These are phyloP conservation scores for Passer domesticus DNA, from an alignment of 2,113 vertebrate genomes.

Conservation along the genomic window DNA sequence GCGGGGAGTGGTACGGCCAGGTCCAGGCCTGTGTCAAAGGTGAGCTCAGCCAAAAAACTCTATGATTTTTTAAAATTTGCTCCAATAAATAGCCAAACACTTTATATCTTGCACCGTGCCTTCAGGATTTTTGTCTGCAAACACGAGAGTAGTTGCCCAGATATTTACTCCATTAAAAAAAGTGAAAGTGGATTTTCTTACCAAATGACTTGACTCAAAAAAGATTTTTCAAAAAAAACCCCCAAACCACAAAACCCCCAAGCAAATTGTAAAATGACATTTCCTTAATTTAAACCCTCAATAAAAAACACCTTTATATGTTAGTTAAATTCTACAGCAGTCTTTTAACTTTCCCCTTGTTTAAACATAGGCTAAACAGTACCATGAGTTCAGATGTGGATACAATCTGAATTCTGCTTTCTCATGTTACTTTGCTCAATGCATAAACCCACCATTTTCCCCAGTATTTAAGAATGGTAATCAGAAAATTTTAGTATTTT, in stretches of 20 bases:
- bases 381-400: not conserved
- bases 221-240: not conserved
- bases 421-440: not conserved
- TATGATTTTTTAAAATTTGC: not conserved
- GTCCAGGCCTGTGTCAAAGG: slow-evolving; percentile 91
- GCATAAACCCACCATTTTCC: not conserved
- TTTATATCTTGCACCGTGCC: not conserved
- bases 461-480: slow-evolving; percentile 40
- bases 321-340: not conserved
- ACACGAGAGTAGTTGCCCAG: not conserved
- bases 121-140: not conserved
- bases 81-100: not conserved
- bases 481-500: slow-evolving; percentile 29
- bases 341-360: not conserved
- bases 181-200: not conserved
- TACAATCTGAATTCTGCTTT: not conserved
- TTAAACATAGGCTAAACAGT: not conserved
- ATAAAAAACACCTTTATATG: not conserved
- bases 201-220: not conserved
- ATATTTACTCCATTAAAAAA: not conserved
- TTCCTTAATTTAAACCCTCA: not conserved
- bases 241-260: not conserved
- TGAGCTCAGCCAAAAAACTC: slow-evolving; percentile 45
- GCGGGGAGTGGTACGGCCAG: slow-evolving; percentile 92
- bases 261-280: not conserved